Percentiles rank a stretch among this genome's conserved stretches.
These are phyloP conservation scores for Homarus gammarus DNA, from an alignment of 2,888 invertebrate genomes.

Conservation along the genomic window DNA sequence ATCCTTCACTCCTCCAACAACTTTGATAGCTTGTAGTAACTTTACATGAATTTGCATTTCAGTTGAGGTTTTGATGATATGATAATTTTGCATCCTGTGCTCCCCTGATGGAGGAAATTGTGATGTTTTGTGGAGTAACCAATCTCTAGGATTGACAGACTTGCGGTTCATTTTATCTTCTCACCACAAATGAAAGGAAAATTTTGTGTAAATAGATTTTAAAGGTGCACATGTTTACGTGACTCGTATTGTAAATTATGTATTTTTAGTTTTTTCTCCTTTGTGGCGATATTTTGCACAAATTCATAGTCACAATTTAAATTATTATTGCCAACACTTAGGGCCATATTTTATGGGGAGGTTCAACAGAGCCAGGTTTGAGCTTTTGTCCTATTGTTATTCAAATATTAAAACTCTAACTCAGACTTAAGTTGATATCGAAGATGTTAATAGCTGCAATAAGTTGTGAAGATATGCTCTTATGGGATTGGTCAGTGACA, in stretches of 20 bases:
- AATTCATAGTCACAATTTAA: conserved; percentile 14
- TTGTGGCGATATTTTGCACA: conserved; percentile 13
- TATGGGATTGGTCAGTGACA: too few species aligned
- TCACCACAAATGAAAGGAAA: neutral
- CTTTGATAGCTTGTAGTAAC: neutral
- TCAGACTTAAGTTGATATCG: too few species aligned
- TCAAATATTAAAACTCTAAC: too few species aligned
- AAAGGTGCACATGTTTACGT: conserved; percentile 22
- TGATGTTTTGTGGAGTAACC: neutral
- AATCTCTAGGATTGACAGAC: conserved; percentile 27
- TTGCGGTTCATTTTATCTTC: conserved; percentile 25
- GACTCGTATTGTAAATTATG: conserved; percentile 14
- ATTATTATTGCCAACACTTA: conserved; percentile 1
- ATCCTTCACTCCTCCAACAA: neutral
- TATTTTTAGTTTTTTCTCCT: neutral
- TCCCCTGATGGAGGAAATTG: neutral
- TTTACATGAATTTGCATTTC: neutral
- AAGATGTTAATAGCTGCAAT: too few species aligned
- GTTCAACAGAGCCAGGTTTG: neutral
- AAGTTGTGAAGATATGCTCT: too few species aligned
- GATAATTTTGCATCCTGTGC: too few species aligned
- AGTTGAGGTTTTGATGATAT: neutral
- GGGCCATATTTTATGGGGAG: conserved; percentile 2
- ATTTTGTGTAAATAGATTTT: conserved; percentile 18
- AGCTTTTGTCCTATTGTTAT: neutral